A percentile compares a stretch with the other conserved stretches of the same genome.
These are phyloP conservation scores for Charaxes varanes DNA, from an alignment of 1,140 invertebrate species.

Conservation along the genomic window DNA sequence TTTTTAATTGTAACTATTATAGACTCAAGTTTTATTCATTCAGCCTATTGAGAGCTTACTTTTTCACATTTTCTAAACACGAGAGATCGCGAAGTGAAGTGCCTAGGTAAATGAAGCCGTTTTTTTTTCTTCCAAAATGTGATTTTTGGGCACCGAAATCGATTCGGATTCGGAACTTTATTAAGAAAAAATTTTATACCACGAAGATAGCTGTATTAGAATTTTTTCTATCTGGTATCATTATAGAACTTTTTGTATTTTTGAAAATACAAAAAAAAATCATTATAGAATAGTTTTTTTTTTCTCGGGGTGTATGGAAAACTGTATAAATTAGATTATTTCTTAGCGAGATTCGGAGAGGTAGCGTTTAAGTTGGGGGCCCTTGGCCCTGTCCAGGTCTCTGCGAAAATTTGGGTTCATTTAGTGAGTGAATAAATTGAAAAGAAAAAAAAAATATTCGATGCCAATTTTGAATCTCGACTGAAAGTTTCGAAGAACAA, in stretches of 20 bases:
- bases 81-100: conserved; percentile 1
- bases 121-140: too few species aligned
- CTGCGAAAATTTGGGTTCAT: conserved; percentile 50
- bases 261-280: too few species aligned
- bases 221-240: conserved; percentile 39
- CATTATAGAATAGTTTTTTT: conserved; percentile 50
- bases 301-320: conserved; percentile 63
- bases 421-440: conserved; percentile 27
- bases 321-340: conserved; percentile 67
- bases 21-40: too few species aligned
- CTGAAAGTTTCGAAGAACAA: conserved; percentile 25
- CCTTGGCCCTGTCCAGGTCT: conserved; percentile 37
- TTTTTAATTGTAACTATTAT: too few species aligned
- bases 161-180: conserved; percentile 28
- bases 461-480: conserved; percentile 47
- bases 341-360: conserved; percentile 53
- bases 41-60: too few species aligned
- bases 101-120: conserved; percentile 1
- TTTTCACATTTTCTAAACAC: too few species aligned
- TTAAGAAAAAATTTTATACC: conserved; percentile 47
- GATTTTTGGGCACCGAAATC: conserved; percentile 18
- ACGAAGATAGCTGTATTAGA: conserved; percentile 35
- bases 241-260: conserved; percentile 51
- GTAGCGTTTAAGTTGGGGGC: conserved; percentile 51
- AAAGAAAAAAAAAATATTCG: conserved; percentile 5